Evolutionary conservation across 2,113 vertebrate species (phyloP), one percentile per base, ranked within the genome.

Genomic region (Eretmochelys imbricata): DNA sequence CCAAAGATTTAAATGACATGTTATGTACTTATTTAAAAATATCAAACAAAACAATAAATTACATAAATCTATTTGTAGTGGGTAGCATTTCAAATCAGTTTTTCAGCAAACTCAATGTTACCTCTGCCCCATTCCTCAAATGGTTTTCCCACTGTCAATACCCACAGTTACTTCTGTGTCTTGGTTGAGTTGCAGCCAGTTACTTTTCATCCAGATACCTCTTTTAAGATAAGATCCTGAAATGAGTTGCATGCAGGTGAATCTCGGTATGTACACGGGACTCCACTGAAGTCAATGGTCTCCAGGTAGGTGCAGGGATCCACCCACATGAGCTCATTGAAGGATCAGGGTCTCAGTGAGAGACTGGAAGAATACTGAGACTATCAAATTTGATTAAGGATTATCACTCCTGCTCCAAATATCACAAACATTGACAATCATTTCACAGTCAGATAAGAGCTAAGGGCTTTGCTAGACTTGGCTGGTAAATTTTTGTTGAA

Each of bases 21-120:
- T 50, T 89, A 42, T 20, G 49, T 90, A 4, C 1, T 87, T 19
- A 12, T 93, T 25, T 85, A 13, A 6, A 38, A 27, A 22, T 25
- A 29, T 25, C 19, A 53, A n/a, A 38, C 35, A 38, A 85, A 42
- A 76, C 24, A 46, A 49, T 72, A 80, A 2, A 12, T 8, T 72
- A 22, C 65, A 17, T 53, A 31, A 5, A 72, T 25, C 8, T 80
- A 38, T 84, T 35, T 82, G 24, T 59, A 46, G 38, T 29, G 90
- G 42, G 42, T 6, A 31, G 29, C 35, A 2, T 78, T 95, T 51
- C 46, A 82, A 94, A 72, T 53, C 20, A 72, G 22, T n/a, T 53
- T 0, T 4, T 16, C 11, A 2, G 0, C 51, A 72, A 19, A 72
- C 76, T 85, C 91, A 11, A 19, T 1, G 1, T 80, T 8, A 4